These are phyloP conservation scores for Protobothrops flavoviridis DNA, from an alignment of 2,113 vertebrate species.

Conservation along the genomic window DNA sequence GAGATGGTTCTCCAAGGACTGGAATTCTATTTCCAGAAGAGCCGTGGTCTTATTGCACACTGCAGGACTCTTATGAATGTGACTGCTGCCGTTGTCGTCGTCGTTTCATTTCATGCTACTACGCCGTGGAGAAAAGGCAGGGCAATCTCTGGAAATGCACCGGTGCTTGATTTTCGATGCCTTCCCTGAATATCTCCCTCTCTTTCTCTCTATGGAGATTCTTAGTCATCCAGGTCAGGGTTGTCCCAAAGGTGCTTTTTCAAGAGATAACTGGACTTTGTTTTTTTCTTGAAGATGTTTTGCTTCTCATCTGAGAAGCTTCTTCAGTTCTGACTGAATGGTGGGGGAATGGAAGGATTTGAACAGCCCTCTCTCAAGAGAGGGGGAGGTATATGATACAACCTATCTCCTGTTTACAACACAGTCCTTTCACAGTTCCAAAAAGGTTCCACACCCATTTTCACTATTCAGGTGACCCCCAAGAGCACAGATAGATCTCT, in stretches of 20 bases:
- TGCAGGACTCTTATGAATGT: neutral
- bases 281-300: neutral
- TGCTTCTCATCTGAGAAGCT: neutral
- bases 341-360: neutral
- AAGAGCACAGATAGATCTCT: neutral
- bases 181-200: neutral
- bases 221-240: no score
- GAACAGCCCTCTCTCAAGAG: neutral
- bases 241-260: neutral
- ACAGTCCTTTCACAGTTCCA: neutral
- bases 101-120: neutral
- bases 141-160: neutral
- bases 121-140: no score
- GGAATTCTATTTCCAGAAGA: neutral
- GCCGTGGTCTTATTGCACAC: neutral
- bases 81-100: neutral
- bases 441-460: neutral
- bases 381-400: neutral
- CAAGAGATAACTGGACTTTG: no score
- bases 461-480: neutral
- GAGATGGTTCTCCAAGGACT: rapidly evolving
- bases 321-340: neutral
- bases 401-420: neutral
- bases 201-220: neutral
- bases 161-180: neutral